Evolutionary conservation across 1,140 invertebrate species (phyloP), one percentile per base, ranked within the genome.

Genomic region (Bombus soroeensis): DNA sequence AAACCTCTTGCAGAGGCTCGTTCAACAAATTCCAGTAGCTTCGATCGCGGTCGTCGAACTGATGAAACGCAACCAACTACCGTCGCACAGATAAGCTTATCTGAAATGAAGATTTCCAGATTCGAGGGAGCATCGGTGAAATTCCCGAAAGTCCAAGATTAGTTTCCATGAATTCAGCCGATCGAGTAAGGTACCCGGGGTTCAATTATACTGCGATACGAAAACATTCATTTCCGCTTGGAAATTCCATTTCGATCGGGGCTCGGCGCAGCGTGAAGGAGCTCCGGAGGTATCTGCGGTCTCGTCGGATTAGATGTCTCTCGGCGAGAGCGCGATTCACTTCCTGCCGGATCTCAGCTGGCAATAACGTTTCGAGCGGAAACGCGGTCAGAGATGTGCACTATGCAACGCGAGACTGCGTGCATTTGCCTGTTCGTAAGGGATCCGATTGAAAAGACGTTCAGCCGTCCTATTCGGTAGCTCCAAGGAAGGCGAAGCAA

Each of bases 261-360:
- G 28, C 39, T 43, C 13, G 57, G n/a, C 18, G 53, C 39, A 43
- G n/a, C 47, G 57, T 28, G 39, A 39, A 15, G 28, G 34, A n/a
- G 53, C 1, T 2, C 39, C 47, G 47, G 47, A 71, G 32, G 66
- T 22, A 15, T 22, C 18, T 68, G 62, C 62, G 37, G 72, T 83
- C 22, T 76, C 74, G 37, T 28, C 77, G 86, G 81, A 88, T 89
- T 88, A 88, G 86, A 88, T 78, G 53, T 88, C 66, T 74, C 71
- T 28, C 70, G 57, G 71, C 22, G 37, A 64, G 28, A 13, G 71
- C 53, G n/a, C 64, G 59, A 62, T 62, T 12, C 53, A 47, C 59
- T 84, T 53, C 82, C 72, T 71, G 47, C 88, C 73, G 70, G 83
- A 89, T 89, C 83, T 86, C 72, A 72, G 83, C 15, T 62, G 73